Conservation (phyloP, 2,888 invertebrate genomes). For the Tiliacea citrago region DNA sequence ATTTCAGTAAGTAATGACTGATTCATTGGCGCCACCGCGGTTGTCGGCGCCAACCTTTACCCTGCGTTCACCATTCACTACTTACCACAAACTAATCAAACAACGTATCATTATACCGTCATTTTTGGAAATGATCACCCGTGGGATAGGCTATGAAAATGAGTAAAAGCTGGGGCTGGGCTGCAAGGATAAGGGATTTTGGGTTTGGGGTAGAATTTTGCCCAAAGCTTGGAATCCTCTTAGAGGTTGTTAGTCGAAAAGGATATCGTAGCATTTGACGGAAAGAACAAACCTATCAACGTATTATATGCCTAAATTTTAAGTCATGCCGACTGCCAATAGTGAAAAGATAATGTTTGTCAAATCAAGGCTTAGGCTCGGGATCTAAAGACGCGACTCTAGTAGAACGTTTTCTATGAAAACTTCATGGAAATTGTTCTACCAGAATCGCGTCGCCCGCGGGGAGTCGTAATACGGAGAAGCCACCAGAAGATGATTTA, state of each 20-base stretch:
- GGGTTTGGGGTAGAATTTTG: constrained; percentile 7
- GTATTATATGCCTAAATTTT: no score
- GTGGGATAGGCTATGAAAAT: constrained; percentile 75
- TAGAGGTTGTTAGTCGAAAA: constrained; percentile 1
- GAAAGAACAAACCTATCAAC: background rate
- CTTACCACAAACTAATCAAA: constrained; percentile 89
- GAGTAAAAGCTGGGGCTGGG: constrained; percentile 77
- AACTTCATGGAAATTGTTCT: no score
- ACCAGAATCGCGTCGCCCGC: no score
- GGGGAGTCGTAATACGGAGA: background rate
- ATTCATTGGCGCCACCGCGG: constrained; percentile 85
- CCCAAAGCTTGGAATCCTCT: constrained; percentile 32
- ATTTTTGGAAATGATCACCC: constrained; percentile 80
- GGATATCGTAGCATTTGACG: background rate
- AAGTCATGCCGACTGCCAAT: no score
- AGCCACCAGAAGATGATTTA: background rate
- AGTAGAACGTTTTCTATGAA: no score
- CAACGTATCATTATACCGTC: constrained; percentile 86
- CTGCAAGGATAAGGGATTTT: constrained; percentile 36
- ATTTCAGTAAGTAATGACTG: constrained; percentile 78
- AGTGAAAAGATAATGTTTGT: background rate
- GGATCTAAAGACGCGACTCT: no score
- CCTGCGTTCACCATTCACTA: constrained; percentile 60
- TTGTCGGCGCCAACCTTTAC: constrained; percentile 74
- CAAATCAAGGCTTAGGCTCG: background rate